Percentiles rank a stretch among this genome's conserved stretches.
These are phyloP conservation scores for Drosophila mojavensis DNA, from an alignment of 1,140 invertebrate genomes.

Conservation along the genomic window DNA sequence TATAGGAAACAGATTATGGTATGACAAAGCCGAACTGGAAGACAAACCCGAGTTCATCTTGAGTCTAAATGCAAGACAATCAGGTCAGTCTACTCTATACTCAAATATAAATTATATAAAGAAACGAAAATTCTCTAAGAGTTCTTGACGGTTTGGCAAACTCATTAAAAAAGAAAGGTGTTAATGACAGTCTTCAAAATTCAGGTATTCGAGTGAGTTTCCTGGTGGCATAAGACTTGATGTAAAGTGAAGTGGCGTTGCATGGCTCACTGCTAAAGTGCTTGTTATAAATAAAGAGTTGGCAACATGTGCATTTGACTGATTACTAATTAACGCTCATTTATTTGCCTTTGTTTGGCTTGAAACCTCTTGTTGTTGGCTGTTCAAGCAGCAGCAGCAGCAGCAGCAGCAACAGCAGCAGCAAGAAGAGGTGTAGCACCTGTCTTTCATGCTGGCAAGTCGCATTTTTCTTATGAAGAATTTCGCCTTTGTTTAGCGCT, in stretches of 20 bases:
- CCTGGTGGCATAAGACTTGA: no score
- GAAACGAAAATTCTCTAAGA: no score
- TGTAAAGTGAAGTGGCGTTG: neutral
- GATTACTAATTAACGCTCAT: conserved; percentile 68
- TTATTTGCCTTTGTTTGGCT: conserved; percentile 58
- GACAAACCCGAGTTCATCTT: no score
- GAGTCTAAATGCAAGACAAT: no score
- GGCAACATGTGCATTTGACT: conserved; percentile 67
- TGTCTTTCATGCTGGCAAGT: conserved; percentile 7
- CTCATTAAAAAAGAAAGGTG: neutral
- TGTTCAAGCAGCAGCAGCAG: neutral
- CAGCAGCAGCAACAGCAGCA: neutral
- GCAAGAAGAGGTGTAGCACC: conserved; percentile 18
- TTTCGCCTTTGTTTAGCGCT: conserved; percentile 67
- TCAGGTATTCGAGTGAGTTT: neutral
- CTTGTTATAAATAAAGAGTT: neutral
- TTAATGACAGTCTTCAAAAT: neutral
- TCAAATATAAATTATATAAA: no score
- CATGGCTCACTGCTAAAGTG: conserved; percentile 5
- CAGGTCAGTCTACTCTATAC: no score
- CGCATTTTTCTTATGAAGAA: conserved; percentile 55
- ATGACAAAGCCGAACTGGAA: no score
- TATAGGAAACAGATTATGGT: no score
- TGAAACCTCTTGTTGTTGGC: conserved; percentile 24
- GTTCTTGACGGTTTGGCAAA: no score